Percentiles rank a stretch among this genome's conserved stretches.
Evolutionary conservation across 2,888 invertebrate species (phyloP).

Genomic region (Fragum whitleyi): DNA sequence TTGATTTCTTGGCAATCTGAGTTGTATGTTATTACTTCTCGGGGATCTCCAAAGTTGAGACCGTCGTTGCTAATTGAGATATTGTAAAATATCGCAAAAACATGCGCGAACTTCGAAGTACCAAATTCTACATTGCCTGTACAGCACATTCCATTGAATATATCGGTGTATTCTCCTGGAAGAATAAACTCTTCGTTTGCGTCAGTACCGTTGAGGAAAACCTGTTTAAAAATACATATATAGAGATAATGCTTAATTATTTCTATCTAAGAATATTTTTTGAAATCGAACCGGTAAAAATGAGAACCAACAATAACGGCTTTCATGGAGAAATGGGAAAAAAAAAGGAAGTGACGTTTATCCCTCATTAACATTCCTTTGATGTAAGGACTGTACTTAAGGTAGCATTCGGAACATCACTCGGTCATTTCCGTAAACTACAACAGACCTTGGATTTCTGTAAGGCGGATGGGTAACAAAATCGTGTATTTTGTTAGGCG

Average conservation of each 20-base stretch:
- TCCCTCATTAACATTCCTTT: too few relatives aligned
- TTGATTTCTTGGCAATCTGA: constrained; percentile 5
- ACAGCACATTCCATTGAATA: constrained; percentile 6
- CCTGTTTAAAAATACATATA: not conserved
- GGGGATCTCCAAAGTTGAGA: not conserved
- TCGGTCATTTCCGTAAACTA: too few relatives aligned
- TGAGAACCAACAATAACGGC: not conserved
- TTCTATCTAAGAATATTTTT: not conserved
- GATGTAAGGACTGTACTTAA: too few relatives aligned
- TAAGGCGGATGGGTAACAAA: too few relatives aligned
- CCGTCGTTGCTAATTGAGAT: constrained; percentile 14
- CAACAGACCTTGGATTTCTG: too few relatives aligned
- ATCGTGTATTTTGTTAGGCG: too few relatives aligned
- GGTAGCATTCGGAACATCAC: too few relatives aligned
- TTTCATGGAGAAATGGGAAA: too few relatives aligned
- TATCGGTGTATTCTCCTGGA: not conserved
- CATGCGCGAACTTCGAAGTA: too few relatives aligned
- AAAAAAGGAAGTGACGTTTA: too few relatives aligned
- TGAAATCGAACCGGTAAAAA: not conserved
- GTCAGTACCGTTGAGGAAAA: not conserved
- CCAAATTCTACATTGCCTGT: too few relatives aligned
- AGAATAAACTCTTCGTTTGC: not conserved
- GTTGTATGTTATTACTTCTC: not conserved
- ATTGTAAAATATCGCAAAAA: not conserved
- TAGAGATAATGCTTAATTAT: not conserved